Evolutionary conservation across 2,888 invertebrate species (phyloP).

Genomic region (Zelleria hepariella): DNA sequence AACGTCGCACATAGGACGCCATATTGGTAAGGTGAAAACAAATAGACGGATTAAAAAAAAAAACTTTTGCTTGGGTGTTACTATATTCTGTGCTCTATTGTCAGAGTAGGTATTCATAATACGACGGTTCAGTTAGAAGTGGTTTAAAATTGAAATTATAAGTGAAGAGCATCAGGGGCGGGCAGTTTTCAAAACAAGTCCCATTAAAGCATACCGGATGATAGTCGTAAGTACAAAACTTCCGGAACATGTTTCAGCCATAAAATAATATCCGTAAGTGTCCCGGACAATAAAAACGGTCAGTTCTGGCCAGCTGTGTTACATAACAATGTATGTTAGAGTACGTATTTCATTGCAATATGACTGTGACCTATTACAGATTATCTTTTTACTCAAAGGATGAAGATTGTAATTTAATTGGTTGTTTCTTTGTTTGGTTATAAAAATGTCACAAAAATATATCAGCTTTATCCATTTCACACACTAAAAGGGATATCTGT

Average conservation of each 20-base stretch:
- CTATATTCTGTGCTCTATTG: no score
- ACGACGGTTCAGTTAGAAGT: background rate
- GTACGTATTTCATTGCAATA: background rate
- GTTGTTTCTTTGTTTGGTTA: background rate
- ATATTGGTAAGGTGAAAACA: no score
- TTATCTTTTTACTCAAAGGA: background rate
- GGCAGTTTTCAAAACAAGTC: background rate
- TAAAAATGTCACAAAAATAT: no score
- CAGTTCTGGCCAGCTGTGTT: background rate
- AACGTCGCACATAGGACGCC: no score
- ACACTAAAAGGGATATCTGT: no score
- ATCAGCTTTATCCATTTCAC: no score
- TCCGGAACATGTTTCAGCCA: background rate
- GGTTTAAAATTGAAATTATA: background rate
- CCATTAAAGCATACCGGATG: background rate
- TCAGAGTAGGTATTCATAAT: no score
- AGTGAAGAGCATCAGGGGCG: background rate
- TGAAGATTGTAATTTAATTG: background rate
- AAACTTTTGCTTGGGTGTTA: no score
- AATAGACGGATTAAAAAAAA: no score
- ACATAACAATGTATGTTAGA: background rate
- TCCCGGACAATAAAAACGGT: background rate
- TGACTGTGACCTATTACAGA: no score
- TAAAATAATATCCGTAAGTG: background rate
- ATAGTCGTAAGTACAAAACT: background rate